Percentiles rank a stretch among this genome's conserved stretches.
Conservation (phyloP, 2,113 vertebrate species). For the Regulus satrapa region DNA sequence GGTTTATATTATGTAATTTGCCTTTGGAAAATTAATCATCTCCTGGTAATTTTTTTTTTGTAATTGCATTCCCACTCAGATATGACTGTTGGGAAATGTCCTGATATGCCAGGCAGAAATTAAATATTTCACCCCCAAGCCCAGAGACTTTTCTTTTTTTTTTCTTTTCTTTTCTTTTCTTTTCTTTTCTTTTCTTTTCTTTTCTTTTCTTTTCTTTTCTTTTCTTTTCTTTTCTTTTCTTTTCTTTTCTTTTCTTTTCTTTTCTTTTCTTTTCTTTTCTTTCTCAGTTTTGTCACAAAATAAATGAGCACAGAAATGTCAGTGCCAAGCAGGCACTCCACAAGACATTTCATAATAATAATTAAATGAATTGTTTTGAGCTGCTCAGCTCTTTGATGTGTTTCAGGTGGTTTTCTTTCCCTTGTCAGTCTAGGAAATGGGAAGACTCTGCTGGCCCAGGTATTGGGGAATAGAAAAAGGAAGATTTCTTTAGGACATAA, state of each 20-base stretch:
- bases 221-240: too few relatives aligned
- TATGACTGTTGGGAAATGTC: too few relatives aligned
- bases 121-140: background rate
- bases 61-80: background rate
- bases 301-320: background rate
- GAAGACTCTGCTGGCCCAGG: background rate
- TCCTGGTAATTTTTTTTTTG: background rate
- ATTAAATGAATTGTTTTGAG: background rate
- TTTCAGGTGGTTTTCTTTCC: background rate
- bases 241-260: too few relatives aligned
- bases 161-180: background rate
- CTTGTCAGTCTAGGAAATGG: background rate
- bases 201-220: accelerated
- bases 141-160: background rate
- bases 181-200: accelerated
- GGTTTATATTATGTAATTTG: background rate
- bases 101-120: too few relatives aligned
- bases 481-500: background rate
- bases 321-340: background rate
- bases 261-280: accelerated
- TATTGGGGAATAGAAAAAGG: background rate
- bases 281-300: background rate
- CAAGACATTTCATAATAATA: background rate
- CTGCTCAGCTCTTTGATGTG: background rate
- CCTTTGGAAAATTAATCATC: background rate